A percentile compares a stretch with the other conserved stretches of the same genome.
Conservation (phyloP, 2,888 invertebrate species). For the Yponomeuta plumbellus region DNA sequence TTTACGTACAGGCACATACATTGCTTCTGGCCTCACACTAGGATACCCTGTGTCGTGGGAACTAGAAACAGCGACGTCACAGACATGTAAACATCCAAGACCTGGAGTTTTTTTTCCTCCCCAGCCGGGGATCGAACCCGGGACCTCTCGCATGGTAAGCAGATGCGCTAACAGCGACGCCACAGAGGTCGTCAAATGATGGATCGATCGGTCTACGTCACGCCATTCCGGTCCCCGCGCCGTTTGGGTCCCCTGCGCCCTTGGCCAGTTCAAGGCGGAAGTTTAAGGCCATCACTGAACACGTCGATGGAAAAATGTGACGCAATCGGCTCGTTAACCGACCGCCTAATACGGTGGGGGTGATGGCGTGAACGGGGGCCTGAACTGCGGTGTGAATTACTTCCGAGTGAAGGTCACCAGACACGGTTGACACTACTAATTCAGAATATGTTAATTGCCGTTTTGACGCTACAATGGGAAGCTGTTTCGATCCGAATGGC, state of each 20-base stretch:
- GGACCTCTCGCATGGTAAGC: too few species aligned
- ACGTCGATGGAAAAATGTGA: constrained; percentile 27
- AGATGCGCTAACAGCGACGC: too few species aligned
- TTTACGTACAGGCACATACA: too few species aligned
- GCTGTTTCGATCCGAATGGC: not conserved
- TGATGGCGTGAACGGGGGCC: not conserved
- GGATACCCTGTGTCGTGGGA: too few species aligned
- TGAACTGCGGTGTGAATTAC: not conserved
- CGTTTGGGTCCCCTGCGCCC: constrained; percentile 39
- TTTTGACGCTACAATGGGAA: constrained; percentile 9
- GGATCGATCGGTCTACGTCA: constrained; percentile 43
- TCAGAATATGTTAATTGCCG: not conserved
- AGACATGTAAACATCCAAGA: too few species aligned
- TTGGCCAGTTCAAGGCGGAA: constrained; percentile 63
- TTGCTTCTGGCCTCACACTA: too few species aligned
- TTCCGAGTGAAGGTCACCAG: not conserved
- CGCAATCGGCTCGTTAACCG: constrained; percentile 17
- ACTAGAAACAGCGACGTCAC: too few species aligned
- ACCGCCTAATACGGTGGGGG: not conserved
- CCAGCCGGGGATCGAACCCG: too few species aligned
- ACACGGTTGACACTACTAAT: constrained; percentile 15
- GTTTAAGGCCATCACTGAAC: constrained; percentile 61
- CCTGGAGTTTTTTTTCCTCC: too few species aligned
- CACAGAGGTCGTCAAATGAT: too few species aligned
- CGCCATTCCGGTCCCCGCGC: constrained; percentile 30